A percentile compares a stretch with the other conserved stretches of the same genome.
Evolutionary conservation across 2,113 vertebrate species (phyloP).

Genomic region (Bos javanicus): DNA sequence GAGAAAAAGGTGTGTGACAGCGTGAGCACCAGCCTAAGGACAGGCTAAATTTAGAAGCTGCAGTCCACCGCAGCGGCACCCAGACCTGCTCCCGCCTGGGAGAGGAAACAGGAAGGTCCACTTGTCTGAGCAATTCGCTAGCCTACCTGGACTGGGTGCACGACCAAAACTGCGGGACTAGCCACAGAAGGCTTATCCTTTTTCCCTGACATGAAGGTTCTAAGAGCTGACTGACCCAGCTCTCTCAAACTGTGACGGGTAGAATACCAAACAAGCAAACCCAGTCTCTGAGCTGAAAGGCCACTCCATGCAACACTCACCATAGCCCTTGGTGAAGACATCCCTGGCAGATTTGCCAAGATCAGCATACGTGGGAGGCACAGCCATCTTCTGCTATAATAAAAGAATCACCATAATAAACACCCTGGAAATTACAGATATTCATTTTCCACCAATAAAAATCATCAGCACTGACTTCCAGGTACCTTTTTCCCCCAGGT

Average conservation of each 20-base stretch:
- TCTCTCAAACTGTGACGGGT: background rate
- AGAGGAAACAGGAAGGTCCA: background rate
- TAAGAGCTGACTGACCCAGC: background rate
- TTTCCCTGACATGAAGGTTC: background rate
- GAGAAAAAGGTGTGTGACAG: background rate
- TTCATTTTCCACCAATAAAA: background rate
- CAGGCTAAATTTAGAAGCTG: background rate
- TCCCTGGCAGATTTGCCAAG: conserved; percentile 96
- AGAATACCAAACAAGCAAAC: background rate
- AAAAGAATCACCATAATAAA: conserved; percentile 41
- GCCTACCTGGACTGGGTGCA: background rate
- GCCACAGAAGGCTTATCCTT: background rate
- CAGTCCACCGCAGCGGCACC: background rate
- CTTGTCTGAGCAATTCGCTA: fast-evolving
- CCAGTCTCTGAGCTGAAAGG: background rate
- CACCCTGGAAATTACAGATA: background rate
- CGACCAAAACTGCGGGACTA: background rate
- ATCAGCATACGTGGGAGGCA: conserved; percentile 94
- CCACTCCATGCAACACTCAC: conserved; percentile 79
- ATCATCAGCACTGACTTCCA: background rate
- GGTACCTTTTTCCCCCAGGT: background rate
- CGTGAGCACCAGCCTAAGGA: background rate
- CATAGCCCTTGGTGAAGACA: conserved; percentile 97
- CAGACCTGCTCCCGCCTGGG: background rate
- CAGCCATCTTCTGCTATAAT: conserved; percentile 89